Evolutionary conservation across 2,113 vertebrate species (phyloP), one percentile per base, ranked within the genome.

Genomic region (Ellobius talpinus): DNA sequence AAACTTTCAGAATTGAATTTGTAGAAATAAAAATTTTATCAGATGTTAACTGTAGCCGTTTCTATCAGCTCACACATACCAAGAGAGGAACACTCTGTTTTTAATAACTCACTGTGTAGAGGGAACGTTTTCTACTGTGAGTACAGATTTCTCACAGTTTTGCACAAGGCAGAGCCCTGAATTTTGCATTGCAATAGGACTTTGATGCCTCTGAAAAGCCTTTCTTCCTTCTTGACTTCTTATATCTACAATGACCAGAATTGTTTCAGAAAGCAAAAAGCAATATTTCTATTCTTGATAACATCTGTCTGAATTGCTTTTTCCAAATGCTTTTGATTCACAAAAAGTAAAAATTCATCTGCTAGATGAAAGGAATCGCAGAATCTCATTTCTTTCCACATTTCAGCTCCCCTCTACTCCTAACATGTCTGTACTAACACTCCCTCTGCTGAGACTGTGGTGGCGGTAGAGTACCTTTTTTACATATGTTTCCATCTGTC

Each of bases 201-300:
- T 89, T 88, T 58, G 33, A 61, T 82, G 39, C 33, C n/a, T 92
- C 29, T 66, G 42, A 63, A 91, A 92, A 39, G 23, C 42, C 8
- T 24, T 88, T 50, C 17, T 31, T 5, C 1, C 55, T 19, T 70
- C 61, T 81, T 86, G 11, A 31, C 29, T 29, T 63, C 42, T 55
- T 50, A 0, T 93, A 78, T 95, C 36, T 23, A 68, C 55, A 77
- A 52, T 93, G 73, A 86, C 4, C 26, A 4, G 12, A 87, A 26
- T 81, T 95, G 42, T 82, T 92, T 95, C 50, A 55, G 45, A 95
- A 82, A 92, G 24, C 19, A 91, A 87, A 68, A 33, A 66, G 87
- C 77, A 87, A 86, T 92, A 73, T 24, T 65, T 17, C 19, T 45
- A 97, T 29, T 77, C 16, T 31, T 17, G 23, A 19, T 82, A 86